phyloP scores from a whole-genome alignment of 2,797 vertebrate genomes.

The Xiphophorus birchmanni region DNA sequence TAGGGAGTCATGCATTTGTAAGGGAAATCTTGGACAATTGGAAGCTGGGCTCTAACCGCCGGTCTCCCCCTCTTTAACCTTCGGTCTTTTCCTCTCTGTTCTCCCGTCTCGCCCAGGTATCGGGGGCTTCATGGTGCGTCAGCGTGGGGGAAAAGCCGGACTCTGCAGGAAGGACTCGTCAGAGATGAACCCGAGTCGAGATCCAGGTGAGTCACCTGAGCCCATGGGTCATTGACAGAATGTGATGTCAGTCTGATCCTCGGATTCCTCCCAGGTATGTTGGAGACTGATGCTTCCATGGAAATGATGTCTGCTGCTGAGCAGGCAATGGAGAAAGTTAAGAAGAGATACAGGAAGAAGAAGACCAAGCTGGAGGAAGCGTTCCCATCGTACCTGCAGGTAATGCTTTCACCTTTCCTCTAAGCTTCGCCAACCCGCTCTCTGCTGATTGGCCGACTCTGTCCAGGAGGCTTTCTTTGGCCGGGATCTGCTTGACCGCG shows the following conservation, averaged over 20 bases:
- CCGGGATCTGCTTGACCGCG: constrained; percentile 90
- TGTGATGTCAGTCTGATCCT: background rate
- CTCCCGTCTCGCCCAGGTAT: constrained; percentile 83
- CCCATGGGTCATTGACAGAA: background rate
- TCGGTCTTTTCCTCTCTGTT: background rate
- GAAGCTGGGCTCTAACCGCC: background rate
- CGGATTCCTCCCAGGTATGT: constrained; percentile 47
- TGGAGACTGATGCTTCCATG: constrained; percentile 82
- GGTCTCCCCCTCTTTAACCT: background rate
- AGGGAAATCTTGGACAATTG: too few species aligned
- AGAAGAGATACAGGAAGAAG: constrained; percentile 96
- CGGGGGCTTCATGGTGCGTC: constrained; percentile 99
- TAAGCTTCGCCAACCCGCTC: background rate
- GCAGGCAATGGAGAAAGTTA: constrained; percentile 88
- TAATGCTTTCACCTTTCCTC: constrained; percentile 45
- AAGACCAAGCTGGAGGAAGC: constrained; percentile 96
- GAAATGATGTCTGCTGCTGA: constrained; percentile 80
- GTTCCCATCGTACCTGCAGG: constrained; percentile 96
- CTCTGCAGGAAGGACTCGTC: constrained; percentile 52
- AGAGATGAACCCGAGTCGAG: constrained; percentile 76
- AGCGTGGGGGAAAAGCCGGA: constrained; percentile 89
- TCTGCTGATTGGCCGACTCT: constrained; percentile 21
- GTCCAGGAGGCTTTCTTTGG: constrained; percentile 96
- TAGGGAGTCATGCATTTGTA: too few species aligned
- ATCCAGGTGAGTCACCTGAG: constrained; percentile 81